These are phyloP conservation scores for Muraenolepis orangiensis DNA, from an alignment of 2,797 vertebrate genomes.

Conservation along the genomic window DNA sequence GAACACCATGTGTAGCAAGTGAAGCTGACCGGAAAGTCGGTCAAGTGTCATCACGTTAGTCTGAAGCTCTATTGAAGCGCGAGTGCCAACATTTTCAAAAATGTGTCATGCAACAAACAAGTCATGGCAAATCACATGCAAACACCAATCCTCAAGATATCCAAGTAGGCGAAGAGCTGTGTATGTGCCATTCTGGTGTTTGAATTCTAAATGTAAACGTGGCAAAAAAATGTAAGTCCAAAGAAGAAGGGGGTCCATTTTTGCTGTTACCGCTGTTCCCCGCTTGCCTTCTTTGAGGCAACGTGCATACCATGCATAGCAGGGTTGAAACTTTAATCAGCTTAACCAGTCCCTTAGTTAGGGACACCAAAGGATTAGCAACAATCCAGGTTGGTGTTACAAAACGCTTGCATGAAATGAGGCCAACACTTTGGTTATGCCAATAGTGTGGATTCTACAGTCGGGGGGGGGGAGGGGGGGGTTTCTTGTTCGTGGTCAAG, in stretches of 20 bases:
- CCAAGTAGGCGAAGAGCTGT: neutral
- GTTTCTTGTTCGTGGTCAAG: too few relatives aligned
- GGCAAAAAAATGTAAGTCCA: neutral
- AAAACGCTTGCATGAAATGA: neutral
- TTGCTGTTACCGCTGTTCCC: neutral
- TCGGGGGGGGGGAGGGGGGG: neutral
- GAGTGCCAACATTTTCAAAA: neutral
- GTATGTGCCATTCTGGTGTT: neutral
- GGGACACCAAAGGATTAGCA: neutral
- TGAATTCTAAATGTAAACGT: neutral
- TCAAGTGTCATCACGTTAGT: neutral
- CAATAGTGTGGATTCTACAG: neutral
- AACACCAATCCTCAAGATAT: neutral
- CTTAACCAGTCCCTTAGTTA: neutral
- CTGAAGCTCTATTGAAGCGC: neutral
- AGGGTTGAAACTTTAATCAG: constrained; percentile 1
- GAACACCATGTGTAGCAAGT: neutral
- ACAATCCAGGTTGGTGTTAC: neutral
- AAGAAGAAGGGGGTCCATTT: neutral
- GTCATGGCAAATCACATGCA: neutral
- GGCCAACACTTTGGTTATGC: neutral
- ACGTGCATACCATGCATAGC: neutral
- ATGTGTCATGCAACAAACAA: neutral
- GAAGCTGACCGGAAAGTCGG: neutral
- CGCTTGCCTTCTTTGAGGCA: neutral